A percentile compares a stretch with the other conserved stretches of the same genome.
Conservation (phyloP, 1,140 invertebrate species). For the Centruroides vittatus region DNA sequence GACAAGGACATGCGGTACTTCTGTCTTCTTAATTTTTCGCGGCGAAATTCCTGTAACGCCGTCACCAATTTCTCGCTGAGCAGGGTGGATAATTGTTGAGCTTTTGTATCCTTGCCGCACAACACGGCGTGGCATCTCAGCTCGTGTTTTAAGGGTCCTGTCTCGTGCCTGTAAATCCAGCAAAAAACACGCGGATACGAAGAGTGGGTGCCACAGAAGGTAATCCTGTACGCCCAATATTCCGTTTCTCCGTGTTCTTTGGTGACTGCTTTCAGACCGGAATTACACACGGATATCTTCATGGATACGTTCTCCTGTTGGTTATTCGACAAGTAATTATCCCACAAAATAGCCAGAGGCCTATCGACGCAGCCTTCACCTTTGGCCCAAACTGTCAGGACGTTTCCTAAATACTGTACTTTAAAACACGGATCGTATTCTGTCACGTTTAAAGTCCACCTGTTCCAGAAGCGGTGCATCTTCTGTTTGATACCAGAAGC, state of each 20-base stretch:
- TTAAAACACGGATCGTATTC: constrained; percentile 82
- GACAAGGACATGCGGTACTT: constrained; percentile 84
- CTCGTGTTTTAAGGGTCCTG: constrained; percentile 85
- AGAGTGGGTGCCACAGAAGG: constrained; percentile 74
- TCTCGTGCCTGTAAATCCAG: constrained; percentile 72
- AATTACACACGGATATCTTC: constrained; percentile 44
- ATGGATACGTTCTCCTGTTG: constrained; percentile 77
- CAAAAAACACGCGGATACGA: constrained; percentile 74
- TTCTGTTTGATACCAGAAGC: no score
- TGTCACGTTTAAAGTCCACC: constrained; percentile 45
- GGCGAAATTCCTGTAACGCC: constrained; percentile 82
- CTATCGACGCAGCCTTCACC: constrained; percentile 64
- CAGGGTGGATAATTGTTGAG: constrained; percentile 55
- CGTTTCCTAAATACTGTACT: constrained; percentile 90
- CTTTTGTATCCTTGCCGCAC: constrained; percentile 44
- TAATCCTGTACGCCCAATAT: constrained; percentile 90
- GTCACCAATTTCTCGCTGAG: constrained; percentile 51
- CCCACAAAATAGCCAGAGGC: constrained; percentile 85
- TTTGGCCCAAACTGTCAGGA: constrained; percentile 94
- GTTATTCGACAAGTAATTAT: constrained; percentile 58
- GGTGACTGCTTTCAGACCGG: constrained; percentile 83
- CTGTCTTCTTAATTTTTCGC: constrained; percentile 68
- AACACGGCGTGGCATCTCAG: constrained; percentile 92
- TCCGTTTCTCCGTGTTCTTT: constrained; percentile 93
- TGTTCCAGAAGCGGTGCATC: constrained; percentile 14